These are phyloP conservation scores for Acleris holmiana DNA, from an alignment of 2,888 invertebrate species.

Conservation along the genomic window DNA sequence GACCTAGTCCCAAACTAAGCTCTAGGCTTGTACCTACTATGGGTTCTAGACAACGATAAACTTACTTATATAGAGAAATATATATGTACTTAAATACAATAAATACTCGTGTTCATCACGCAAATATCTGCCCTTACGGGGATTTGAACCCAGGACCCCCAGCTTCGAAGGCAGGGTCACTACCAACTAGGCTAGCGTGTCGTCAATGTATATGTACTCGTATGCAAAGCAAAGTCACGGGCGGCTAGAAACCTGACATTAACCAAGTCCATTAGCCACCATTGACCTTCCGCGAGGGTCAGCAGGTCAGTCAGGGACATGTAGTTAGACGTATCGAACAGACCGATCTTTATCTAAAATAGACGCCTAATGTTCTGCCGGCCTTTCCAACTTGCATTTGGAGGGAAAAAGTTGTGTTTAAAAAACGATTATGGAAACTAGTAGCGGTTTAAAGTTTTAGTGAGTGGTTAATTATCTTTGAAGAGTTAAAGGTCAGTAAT, in stretches of 20 bases:
- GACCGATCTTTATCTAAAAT: conserved; percentile 5
- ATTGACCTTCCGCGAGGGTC: neutral
- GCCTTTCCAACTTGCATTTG: conserved; percentile 7
- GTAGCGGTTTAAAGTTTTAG: neutral
- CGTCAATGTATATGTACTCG: too few species aligned
- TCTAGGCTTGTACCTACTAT: too few species aligned
- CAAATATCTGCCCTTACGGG: too few species aligned
- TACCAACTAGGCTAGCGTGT: too few species aligned
- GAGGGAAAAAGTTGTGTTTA: neutral
- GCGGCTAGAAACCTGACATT: neutral
- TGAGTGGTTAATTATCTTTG: neutral
- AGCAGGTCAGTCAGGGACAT: conserved; percentile 5
- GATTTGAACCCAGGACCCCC: too few species aligned
- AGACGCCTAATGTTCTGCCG: conserved; percentile 1
- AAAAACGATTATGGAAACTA: neutral
- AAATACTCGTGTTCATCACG: too few species aligned
- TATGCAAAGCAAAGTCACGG: too few species aligned
- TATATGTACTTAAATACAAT: too few species aligned
- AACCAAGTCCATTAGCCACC: conserved; percentile 1
- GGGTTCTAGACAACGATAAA: too few species aligned
- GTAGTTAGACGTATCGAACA: neutral
- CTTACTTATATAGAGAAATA: too few species aligned
- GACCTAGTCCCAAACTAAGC: too few species aligned
- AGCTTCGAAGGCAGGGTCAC: too few species aligned
- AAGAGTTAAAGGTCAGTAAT: neutral